These are phyloP conservation scores for Sphenopsis melanotis DNA, from an alignment of 2,797 vertebrate genomes.

Conservation along the genomic window DNA sequence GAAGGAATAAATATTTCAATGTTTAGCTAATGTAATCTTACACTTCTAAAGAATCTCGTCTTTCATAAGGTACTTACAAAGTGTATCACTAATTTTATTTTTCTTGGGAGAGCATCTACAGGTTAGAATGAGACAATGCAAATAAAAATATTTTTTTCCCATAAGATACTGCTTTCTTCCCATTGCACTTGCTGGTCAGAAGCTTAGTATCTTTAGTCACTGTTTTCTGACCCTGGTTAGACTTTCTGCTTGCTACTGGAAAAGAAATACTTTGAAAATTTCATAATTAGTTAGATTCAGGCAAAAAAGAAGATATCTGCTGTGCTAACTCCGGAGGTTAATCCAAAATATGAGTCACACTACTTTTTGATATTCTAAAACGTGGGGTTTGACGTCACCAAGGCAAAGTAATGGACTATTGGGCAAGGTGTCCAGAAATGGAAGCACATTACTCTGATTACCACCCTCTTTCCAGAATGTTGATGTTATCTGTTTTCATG, in stretches of 20 bases:
- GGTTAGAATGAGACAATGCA: background rate
- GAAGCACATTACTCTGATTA: background rate
- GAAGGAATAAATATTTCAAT: background rate
- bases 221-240: background rate
- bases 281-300: background rate
- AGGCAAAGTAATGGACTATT: background rate
- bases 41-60: background rate
- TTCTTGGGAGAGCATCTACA: background rate
- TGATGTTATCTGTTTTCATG: background rate
- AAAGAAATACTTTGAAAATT: background rate
- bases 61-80: background rate
- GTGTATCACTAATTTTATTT: background rate
- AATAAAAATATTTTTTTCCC: background rate
- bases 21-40: background rate
- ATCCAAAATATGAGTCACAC: background rate
- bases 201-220: background rate
- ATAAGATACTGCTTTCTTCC: background rate
- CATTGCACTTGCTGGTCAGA: background rate
- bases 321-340: background rate
- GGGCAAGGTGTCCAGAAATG: background rate
- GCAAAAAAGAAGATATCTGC: background rate
- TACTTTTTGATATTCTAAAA: background rate
- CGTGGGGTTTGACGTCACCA: background rate
- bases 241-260: background rate
- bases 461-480: background rate